Evolutionary conservation across 2,888 invertebrate genomes (phyloP).

Genomic region (Rambutsinella grinnellia): DNA sequence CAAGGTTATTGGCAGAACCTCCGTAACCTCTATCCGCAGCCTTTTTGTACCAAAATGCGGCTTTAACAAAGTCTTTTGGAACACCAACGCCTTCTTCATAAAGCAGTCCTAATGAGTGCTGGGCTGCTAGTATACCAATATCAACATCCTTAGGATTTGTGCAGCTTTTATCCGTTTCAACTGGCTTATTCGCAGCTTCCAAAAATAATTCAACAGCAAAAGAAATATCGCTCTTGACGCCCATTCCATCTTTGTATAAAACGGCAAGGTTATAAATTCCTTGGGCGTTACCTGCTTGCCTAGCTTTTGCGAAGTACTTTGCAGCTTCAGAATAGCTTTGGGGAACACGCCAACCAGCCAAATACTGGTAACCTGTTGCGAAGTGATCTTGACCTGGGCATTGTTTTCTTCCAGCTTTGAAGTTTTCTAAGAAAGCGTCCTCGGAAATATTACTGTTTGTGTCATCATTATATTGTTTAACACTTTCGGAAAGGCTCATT

Average conservation of each 20-base stretch:
- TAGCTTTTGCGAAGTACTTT: slow-evolving; percentile 39
- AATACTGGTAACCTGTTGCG: neutral
- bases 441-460: no score
- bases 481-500: neutral
- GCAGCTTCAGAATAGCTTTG: slow-evolving; percentile 32
- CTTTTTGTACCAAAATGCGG: slow-evolving; percentile 74
- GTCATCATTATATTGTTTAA: neutral
- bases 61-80: neutral
- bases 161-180: neutral
- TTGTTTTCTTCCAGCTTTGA: no score
- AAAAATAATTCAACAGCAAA: neutral
- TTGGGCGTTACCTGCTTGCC: slow-evolving; percentile 40
- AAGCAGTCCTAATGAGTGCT: slow-evolving; percentile 21
- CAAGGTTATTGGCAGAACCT: slow-evolving; percentile 23
- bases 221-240: slow-evolving; percentile 8
- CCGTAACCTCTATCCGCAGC: slow-evolving; percentile 71
- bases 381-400: slow-evolving; percentile 5
- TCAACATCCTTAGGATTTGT: neutral
- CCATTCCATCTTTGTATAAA: slow-evolving; percentile 25
- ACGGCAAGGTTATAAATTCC: slow-evolving; percentile 46
- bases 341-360: neutral
- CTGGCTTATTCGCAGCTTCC: slow-evolving; percentile 4
- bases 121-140: slow-evolving; percentile 22
- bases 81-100: slow-evolving; percentile 11
- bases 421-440: no score